Percentiles rank a stretch among this genome's conserved stretches.
These are phyloP conservation scores for Netta rufina DNA, from an alignment of 2,797 vertebrate genomes.

Conservation along the genomic window DNA sequence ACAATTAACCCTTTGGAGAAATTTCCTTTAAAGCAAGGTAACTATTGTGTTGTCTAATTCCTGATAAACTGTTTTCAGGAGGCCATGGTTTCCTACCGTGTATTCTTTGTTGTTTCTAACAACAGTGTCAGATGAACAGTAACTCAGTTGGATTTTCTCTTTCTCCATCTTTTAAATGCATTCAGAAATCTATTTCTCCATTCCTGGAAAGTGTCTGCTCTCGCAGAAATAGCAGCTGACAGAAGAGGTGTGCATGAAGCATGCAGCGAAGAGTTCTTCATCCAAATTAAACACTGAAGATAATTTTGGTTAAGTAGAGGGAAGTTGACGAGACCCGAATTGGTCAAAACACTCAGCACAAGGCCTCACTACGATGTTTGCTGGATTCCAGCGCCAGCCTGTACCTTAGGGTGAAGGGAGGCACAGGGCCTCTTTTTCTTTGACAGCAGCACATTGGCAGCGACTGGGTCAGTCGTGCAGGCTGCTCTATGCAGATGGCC, in stretches of 20 bases:
- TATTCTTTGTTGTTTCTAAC: background rate
- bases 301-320: background rate
- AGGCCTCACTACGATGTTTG: background rate
- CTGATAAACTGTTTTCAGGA: background rate
- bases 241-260: background rate
- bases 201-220: background rate
- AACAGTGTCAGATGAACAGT: background rate
- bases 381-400: background rate
- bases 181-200: background rate
- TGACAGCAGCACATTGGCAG: background rate
- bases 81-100: background rate
- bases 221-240: background rate
- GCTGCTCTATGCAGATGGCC: background rate
- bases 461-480: background rate
- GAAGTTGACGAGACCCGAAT: background rate
- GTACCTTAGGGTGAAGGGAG: background rate
- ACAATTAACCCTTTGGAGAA: conserved; percentile 71
- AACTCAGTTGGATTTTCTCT: background rate
- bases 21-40: background rate
- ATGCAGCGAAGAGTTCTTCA: background rate
- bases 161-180: background rate
- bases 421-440: background rate
- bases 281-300: background rate
- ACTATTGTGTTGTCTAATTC: background rate
- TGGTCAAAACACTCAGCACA: background rate